Evolutionary conservation across 2,888 invertebrate species (phyloP).

Genomic region (Lucinisca nassula): DNA sequence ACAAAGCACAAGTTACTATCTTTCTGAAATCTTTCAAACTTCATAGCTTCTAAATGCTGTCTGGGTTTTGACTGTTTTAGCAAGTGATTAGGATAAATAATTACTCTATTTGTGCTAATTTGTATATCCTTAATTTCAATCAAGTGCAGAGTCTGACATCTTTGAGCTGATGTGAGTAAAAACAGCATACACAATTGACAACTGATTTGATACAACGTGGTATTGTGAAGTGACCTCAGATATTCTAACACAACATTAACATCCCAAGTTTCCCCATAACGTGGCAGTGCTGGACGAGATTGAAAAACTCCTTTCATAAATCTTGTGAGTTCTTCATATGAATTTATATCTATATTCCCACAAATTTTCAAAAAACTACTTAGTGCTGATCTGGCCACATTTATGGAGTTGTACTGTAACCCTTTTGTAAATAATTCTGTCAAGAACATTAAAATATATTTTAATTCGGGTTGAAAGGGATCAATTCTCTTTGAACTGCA

Average conservation of each 20-base stretch:
- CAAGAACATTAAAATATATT: constrained; percentile 3
- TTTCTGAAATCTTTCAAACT: not conserved
- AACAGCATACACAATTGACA: constrained; percentile 3
- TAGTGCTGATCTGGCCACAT: constrained; percentile 21
- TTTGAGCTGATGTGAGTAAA: not conserved
- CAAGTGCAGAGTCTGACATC: constrained; percentile 12
- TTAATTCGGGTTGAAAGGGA: constrained; percentile 24
- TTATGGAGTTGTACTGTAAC: constrained; percentile 10
- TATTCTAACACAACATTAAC: not conserved
- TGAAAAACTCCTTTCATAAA: constrained; percentile 9
- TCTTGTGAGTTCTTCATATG: not conserved
- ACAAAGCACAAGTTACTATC: constrained; percentile 16
- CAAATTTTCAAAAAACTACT: not conserved
- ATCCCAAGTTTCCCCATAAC: not conserved
- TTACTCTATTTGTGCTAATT: not conserved
- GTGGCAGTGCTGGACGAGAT: not conserved
- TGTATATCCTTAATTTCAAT: not conserved
- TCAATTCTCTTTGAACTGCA: not conserved
- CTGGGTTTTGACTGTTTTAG: not conserved
- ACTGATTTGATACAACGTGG: not conserved
- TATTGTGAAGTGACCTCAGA: not conserved
- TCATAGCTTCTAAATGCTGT: not conserved
- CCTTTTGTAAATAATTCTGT: not conserved
- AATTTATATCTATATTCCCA: not conserved
- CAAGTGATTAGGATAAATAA: not conserved